Base-by-base conservation (phyloP, 2,888 invertebrate genomes). In the Thelaira solivaga region DNA sequence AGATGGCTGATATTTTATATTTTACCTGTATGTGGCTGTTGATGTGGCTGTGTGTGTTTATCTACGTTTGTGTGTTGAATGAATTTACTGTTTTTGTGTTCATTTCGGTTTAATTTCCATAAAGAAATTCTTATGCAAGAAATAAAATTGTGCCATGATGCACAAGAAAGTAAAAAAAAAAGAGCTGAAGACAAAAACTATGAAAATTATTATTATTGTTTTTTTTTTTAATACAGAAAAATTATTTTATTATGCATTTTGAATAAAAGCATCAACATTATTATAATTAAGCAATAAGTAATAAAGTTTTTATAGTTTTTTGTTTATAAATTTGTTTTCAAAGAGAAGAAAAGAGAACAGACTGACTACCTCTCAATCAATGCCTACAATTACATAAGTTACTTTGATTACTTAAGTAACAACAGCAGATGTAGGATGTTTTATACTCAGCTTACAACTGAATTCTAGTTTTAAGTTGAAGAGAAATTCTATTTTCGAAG, bases 71-170 rank as follows among this genome's bases (percentile, higher is more conserved):
- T 53, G 18, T 53, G 5, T n/a, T 8, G 16, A 1, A 5, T 13
- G 22, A 39, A 55, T 55, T 36, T 24, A 57, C 13, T 26, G 16
- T 36, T 11, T 64, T 8, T 11, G 16, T 31, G 5, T 49, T 49
- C 18, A 39, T 51, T 65, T 53, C 29, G 11, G 13, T 65, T 53
- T 65, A 51, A 53, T 41, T 64, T 51, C 18, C 24, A 53, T 20
- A 39, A 39, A n/a, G 5, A 24, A 45, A 22, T 45, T 24, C n/a
- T 24, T 45, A 5, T n/a, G 13, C 2, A 13, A n/a, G n/a, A 24
- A 13, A 13, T 0, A 47, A 39, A 13, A 39, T 2, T 1, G 3
- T 41, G 13, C 11, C 24, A 24, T 11, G 13, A 1, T 26, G n/a
- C 16, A 10, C 4, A 39, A 20, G 10, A 31, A n/a, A 31, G 45